A percentile compares a stretch with the other conserved stretches of the same genome.
These are phyloP conservation scores for Copidosoma aretas DNA, from an alignment of 2,888 invertebrate species.

Conservation along the genomic window DNA sequence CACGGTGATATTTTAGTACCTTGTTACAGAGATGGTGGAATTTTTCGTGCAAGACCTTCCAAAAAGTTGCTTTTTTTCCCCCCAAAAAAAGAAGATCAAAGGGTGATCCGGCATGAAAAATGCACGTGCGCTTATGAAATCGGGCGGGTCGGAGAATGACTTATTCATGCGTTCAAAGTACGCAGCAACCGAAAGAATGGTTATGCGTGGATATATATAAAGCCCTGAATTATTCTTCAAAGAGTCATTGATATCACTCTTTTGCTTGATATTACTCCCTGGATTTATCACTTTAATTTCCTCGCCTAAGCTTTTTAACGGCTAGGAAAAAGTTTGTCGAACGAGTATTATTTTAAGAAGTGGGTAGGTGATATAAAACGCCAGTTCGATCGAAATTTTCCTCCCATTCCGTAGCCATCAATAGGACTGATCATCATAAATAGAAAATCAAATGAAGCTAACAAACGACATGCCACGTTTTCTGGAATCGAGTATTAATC, in stretches of 20 bases:
- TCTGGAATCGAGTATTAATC: slow-evolving; percentile 8
- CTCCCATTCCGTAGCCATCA: no score
- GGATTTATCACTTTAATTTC: no score
- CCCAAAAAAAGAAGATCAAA: slow-evolving; percentile 11
- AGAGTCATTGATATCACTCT: background rate
- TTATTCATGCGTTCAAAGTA: slow-evolving; percentile 24
- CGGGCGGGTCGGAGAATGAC: slow-evolving; percentile 11
- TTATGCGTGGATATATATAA: background rate
- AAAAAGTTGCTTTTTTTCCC: background rate
- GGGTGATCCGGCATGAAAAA: slow-evolving; percentile 21
- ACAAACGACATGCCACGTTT: background rate
- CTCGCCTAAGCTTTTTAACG: no score
- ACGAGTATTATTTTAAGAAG: no score
- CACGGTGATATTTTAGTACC: no score
- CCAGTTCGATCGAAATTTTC: no score
- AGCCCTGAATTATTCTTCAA: slow-evolving; percentile 15
- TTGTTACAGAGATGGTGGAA: no score
- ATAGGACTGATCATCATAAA: no score
- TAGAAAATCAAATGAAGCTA: no score
- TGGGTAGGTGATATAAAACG: no score
- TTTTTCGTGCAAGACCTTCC: no score
- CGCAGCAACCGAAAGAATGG: background rate
- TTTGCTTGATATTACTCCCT: background rate
- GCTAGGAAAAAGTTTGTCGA: no score
- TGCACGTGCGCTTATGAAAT: slow-evolving; percentile 17